Conservation (phyloP, 2,113 vertebrate genomes). For the Psilopsiagon aymara region DNA sequence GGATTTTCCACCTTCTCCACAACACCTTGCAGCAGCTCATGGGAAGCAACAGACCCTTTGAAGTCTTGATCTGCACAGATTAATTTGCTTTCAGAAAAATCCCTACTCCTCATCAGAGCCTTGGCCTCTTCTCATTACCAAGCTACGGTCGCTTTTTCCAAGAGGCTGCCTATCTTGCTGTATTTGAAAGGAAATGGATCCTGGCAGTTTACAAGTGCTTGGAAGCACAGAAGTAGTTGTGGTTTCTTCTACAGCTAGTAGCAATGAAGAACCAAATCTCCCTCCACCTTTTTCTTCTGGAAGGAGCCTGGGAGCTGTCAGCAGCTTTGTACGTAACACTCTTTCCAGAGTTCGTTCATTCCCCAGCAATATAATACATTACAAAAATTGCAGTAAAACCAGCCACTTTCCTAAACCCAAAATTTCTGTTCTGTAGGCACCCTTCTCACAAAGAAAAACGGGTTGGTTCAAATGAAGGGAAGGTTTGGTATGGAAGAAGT, state of each 20-base stretch:
- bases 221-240: not conserved
- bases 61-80: not conserved
- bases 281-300: not conserved
- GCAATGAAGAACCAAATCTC: not conserved
- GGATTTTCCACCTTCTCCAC: not conserved
- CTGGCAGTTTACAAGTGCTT: not conserved
- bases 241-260: not conserved
- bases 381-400: fast-evolving
- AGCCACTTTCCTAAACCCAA: not conserved
- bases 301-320: not conserved
- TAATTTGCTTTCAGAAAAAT: not conserved
- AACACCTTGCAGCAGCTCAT: not conserved
- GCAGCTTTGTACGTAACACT: not conserved
- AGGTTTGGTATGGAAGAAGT: not conserved
- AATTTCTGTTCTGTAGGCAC: not conserved
- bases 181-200: fast-evolving
- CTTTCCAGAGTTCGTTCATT: not conserved
- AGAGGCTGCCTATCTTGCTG: not conserved
- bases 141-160: not conserved
- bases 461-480: fast-evolving
- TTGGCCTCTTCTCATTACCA: fast-evolving
- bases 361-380: not conserved
- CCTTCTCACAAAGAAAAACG: not conserved
- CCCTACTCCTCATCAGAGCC: not conserved
- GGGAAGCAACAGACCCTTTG: not conserved